Conservation (phyloP, 2,113 vertebrate genomes). For the Triplophysa rosa region DNA sequence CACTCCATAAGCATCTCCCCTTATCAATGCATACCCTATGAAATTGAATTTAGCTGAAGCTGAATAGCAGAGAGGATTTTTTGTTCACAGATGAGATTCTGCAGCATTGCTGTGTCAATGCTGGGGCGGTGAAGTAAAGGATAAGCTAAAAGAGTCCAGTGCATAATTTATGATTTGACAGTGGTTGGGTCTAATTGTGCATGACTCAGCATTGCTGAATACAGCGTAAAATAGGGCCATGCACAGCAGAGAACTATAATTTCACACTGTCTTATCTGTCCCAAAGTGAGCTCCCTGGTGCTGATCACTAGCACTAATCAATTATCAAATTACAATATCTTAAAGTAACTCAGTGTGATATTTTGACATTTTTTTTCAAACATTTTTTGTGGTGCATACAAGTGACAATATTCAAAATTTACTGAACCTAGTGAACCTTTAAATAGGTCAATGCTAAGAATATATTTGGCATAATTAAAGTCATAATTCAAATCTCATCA, state of each 20-base stretch:
- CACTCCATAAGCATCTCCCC: slow-evolving; percentile 25
- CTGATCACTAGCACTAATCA: slow-evolving; percentile 43
- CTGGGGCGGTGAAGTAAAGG: slow-evolving; percentile 22
- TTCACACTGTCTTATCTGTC: slow-evolving; percentile 21
- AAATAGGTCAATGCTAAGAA: neutral
- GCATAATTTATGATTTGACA: slow-evolving; percentile 53
- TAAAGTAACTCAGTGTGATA: neutral
- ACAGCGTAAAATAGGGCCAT: slow-evolving; percentile 42
- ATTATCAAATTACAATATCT: slow-evolving; percentile 48
- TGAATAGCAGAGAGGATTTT: slow-evolving; percentile 30
- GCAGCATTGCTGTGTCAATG: slow-evolving; percentile 13
- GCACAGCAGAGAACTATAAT: slow-evolving; percentile 16
- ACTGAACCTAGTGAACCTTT: no score
- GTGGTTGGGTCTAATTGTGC: slow-evolving; percentile 47
- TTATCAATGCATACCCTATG: slow-evolving; percentile 36
- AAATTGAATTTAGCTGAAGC: slow-evolving; percentile 38
- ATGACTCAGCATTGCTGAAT: slow-evolving; percentile 51
- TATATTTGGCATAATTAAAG: no score
- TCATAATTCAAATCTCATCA: no score
- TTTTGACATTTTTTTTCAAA: no score
- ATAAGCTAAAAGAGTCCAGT: slow-evolving; percentile 31
- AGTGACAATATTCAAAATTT: no score
- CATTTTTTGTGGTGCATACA: no score
- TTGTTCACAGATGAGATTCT: slow-evolving; percentile 27
- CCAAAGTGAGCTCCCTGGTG: slow-evolving; percentile 1